Evolutionary conservation across 2,888 invertebrate species (phyloP), one percentile per base, ranked within the genome.

Genomic region (Anthophora plumipes): DNA sequence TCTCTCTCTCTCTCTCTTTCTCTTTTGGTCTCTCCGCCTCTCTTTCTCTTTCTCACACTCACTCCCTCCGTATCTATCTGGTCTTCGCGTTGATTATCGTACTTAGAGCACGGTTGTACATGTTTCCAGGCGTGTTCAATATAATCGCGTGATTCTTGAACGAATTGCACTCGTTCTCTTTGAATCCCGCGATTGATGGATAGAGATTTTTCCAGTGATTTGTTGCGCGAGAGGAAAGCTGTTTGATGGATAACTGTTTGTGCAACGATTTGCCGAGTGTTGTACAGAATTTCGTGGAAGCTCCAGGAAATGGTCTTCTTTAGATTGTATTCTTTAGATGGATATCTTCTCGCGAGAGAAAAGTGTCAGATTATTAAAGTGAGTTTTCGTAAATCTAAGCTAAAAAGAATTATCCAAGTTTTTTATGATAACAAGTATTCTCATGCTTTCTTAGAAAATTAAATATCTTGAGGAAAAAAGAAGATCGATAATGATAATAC

Each of bases 41-140:
- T n/a, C 7, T 31, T 12, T 48, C 31, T 25, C 0, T 7, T 8
- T 8, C n/a, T n/a, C n/a, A 7, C 17, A 5, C 22, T 8, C n/a
- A 9, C 14, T 22, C 43, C 9, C 7, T 39, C 48, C 20, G 11
- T 48, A 59, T 41, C 43, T 50, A 52, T 20, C 25, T 2, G 9
- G 37, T 20, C 43, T 59, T 79, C 50, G 63, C 25, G 39, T 31
- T 77, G 46, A 79, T 77, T 77, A 70, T 64, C 77, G 59, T 77
- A 48, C 64, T 70, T 64, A 54, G 57, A 64, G 20, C 37, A 12
- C 14, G 46, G 22, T 14, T 1, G 63, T 39, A 70, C 59, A 77
- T 48, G 54, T 52, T 25, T 31, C 46, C 63, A 8, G 20, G n/a
- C 68, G 12, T n/a, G 61, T n/a, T 11, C 4, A 39, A 73, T 39